phyloP scores from a whole-genome alignment of 2,113 vertebrate genomes.

The Phrynosoma platyrhinos region DNA sequence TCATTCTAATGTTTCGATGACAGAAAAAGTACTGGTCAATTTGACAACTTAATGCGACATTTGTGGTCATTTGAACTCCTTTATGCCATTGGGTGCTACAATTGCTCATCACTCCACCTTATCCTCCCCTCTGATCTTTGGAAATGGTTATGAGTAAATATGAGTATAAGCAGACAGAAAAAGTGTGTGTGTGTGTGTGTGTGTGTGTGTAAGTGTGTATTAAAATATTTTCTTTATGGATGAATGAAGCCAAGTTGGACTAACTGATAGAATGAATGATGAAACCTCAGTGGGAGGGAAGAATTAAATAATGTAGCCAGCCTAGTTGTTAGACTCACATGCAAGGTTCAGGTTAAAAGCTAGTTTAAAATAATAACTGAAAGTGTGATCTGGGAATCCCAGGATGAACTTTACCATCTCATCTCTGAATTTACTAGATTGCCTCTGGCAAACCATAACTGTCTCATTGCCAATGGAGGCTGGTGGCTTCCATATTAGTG shows the following conservation, averaged over 20 bases:
- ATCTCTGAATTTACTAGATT: neutral
- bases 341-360: neutral
- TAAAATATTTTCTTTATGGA: conserved; percentile 64
- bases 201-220: conserved; percentile 51
- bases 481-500: too few relatives aligned
- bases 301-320: neutral
- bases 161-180: conserved; percentile 1
- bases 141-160: conserved; percentile 1
- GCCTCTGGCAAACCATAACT: too few relatives aligned
- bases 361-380: neutral
- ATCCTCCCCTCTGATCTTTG: conserved; percentile 41
- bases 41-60: conserved; percentile 86
- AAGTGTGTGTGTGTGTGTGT: neutral
- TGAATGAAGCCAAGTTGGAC: conserved; percentile 61
- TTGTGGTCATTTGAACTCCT: conserved; percentile 85
- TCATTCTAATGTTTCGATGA: conserved; percentile 80
- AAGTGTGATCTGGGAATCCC: neutral
- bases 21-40: conserved; percentile 84
- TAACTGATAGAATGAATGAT: conserved; percentile 60
- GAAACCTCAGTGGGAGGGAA: neutral
- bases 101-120: conserved; percentile 80
- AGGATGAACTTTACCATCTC: neutral
- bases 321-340: neutral
- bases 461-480: too few relatives aligned
- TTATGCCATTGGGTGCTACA: conserved; percentile 77